Percentiles rank a stretch among this genome's conserved stretches.
Conservation (phyloP, 1,140 invertebrate genomes). For the Hyles vespertilio region DNA sequence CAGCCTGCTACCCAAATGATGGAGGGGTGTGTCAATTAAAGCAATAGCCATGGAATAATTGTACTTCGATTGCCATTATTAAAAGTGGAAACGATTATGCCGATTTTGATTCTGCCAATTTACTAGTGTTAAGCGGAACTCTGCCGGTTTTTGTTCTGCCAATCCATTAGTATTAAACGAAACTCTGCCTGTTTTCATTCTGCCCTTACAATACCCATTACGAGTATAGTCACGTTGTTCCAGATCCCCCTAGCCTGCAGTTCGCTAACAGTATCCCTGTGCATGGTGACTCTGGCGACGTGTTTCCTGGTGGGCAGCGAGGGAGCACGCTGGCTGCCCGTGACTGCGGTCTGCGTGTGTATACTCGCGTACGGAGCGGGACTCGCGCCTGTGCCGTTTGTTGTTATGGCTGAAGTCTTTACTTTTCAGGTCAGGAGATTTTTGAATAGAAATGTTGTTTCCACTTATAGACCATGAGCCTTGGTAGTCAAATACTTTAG, state of each 20-base stretch:
- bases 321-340: constrained; percentile 27
- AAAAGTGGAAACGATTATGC: too few relatives aligned
- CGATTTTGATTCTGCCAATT: too few relatives aligned
- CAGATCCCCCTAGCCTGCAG: constrained; percentile 36
- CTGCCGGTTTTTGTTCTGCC: too few relatives aligned
- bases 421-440: constrained; percentile 29
- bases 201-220: not conserved
- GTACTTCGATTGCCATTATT: too few relatives aligned
- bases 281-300: constrained; percentile 34
- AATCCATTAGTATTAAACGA: too few relatives aligned
- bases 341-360: constrained; percentile 28
- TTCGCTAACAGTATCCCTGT: constrained; percentile 30
- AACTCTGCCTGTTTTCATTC: not conserved
- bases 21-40: too few relatives aligned
- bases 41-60: too few relatives aligned
- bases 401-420: constrained; percentile 45
- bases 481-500: too few relatives aligned
- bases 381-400: constrained; percentile 35
- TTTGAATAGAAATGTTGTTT: too few relatives aligned
- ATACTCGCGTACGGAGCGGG: constrained; percentile 38
- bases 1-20: too few relatives aligned
- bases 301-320: constrained; percentile 24
- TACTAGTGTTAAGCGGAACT: too few relatives aligned
- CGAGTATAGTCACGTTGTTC: not conserved
- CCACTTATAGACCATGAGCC: too few relatives aligned